Evolutionary conservation across 1,140 invertebrate genomes (phyloP).

Genomic region (Drosophila bocqueti): DNA sequence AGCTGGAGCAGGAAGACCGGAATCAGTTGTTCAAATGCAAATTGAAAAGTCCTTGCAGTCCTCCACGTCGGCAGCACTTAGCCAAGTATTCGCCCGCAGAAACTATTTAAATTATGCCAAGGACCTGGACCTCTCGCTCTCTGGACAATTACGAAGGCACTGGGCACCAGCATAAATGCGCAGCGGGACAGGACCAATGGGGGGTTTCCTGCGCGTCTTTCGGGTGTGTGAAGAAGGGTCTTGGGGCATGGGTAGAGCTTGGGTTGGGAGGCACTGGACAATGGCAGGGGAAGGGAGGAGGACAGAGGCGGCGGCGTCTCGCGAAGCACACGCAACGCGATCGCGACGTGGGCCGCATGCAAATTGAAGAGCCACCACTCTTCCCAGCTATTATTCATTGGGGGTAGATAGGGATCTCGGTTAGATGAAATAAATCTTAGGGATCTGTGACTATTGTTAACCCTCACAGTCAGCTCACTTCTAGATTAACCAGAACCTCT

Average conservation of each 20-base stretch:
- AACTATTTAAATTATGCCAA: conserved; percentile 77
- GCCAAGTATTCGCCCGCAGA: conserved; percentile 75
- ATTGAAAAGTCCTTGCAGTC: conserved; percentile 52
- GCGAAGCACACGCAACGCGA: conserved; percentile 45
- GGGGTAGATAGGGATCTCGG: conserved; percentile 7
- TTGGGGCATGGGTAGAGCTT: not conserved
- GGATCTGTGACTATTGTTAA: no score
- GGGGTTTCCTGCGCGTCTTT: conserved; percentile 44
- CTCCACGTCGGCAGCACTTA: conserved; percentile 58
- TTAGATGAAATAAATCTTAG: not conserved
- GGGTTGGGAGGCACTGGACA: not conserved
- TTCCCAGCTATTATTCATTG: conserved; percentile 9
- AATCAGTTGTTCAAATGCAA: conserved; percentile 53
- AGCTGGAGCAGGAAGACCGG: not conserved
- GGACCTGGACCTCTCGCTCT: conserved; percentile 27
- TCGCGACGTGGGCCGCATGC: conserved; percentile 62
- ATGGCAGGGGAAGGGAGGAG: not conserved
- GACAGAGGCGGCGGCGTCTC: conserved; percentile 5
- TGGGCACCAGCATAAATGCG: conserved; percentile 75
- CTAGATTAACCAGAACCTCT: not conserved
- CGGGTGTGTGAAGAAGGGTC: not conserved
- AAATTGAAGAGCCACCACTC: conserved; percentile 36
- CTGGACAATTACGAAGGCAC: conserved; percentile 51
- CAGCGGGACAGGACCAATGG: conserved; percentile 50
- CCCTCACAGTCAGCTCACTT: not conserved